Evolutionary conservation across 2,797 vertebrate species (phyloP).

Genomic region (Cottoperca gobio): DNA sequence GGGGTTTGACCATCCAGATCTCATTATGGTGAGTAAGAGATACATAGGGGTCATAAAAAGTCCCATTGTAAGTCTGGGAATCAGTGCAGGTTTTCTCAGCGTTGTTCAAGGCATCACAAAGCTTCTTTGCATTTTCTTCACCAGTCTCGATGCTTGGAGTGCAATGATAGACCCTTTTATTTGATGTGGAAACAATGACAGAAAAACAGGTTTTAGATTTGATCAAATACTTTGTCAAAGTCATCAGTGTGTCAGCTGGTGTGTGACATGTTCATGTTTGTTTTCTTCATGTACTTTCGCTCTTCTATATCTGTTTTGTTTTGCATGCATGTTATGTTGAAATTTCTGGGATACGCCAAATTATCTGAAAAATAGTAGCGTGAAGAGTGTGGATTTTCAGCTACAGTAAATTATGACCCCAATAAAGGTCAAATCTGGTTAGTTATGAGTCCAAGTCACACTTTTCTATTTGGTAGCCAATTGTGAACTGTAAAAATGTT

Average conservation of each 20-base stretch:
- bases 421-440: neutral
- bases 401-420: neutral
- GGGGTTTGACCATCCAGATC: conserved; percentile 66
- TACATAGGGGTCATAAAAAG: conserved; percentile 54
- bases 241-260: too few relatives aligned
- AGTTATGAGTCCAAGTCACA: neutral
- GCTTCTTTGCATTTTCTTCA: neutral
- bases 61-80: conserved; percentile 5
- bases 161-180: conserved; percentile 54
- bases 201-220: neutral
- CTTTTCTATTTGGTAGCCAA: neutral
- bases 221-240: neutral
- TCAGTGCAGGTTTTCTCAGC: conserved; percentile 43
- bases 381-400: neutral
- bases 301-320: too few relatives aligned
- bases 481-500: neutral
- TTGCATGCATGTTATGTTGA: too few relatives aligned
- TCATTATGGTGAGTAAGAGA: conserved; percentile 68
- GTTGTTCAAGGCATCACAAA: conserved; percentile 31
- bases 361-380: neutral
- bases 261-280: neutral
- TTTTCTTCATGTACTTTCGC: too few relatives aligned
- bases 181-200: neutral
- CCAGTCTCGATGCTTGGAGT: fast-evolving
- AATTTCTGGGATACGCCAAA: neutral